Evolutionary conservation across 2,113 vertebrate species (phyloP).

Genomic region (Dolichallabes microphthalmus): DNA sequence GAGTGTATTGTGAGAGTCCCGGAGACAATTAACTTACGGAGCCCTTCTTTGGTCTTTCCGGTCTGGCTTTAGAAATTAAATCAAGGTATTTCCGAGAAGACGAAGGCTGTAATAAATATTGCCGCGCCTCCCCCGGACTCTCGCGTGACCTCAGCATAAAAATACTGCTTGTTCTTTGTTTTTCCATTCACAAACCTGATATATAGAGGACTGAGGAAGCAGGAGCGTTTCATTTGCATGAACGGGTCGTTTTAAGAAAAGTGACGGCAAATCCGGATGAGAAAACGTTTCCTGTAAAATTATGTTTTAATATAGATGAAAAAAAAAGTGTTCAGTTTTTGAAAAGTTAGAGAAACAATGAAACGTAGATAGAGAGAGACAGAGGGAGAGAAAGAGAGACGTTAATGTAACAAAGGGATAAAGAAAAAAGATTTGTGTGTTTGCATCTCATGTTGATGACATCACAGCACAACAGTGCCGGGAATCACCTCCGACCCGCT

Average conservation of each 20-base stretch:
- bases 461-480: conserved; percentile 6
- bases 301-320: background rate
- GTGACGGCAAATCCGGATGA: background rate
- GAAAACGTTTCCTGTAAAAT: background rate
- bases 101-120: conserved; percentile 76
- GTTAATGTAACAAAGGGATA: conserved; percentile 59
- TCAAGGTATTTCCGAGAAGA: conserved; percentile 90
- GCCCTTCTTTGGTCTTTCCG: conserved; percentile 73
- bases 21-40: conserved; percentile 71
- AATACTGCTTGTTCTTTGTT: conserved; percentile 15
- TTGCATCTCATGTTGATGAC: conserved; percentile 40
- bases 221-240: background rate
- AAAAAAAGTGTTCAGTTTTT: conserved; percentile 47
- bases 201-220: background rate
- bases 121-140: conserved; percentile 73
- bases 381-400: conserved; percentile 16
- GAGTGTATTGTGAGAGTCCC: conserved; percentile 52
- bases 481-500: background rate
- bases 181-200: background rate
- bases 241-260: background rate
- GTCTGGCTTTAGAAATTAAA: conserved; percentile 80
- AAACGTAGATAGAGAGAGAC: background rate
- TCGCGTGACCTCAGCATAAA: conserved; percentile 81
- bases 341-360: conserved; percentile 44
- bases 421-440: conserved; percentile 6